Evolutionary conservation across 2,797 vertebrate genomes (phyloP), one percentile per base, ranked within the genome.

Genomic region (Danio albolineatus): DNA sequence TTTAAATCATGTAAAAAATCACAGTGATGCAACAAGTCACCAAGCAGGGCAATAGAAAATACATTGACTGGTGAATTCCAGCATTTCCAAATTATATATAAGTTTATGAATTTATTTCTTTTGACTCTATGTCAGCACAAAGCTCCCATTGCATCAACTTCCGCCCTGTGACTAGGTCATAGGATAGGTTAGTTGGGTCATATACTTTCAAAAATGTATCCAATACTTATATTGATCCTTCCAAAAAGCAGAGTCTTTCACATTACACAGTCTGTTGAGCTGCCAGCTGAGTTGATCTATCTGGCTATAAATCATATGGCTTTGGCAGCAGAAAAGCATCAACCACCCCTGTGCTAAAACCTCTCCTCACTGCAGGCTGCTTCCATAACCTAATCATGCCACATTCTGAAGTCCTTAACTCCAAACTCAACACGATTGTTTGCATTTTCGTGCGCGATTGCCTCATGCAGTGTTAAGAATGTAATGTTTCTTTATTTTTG

Each of bases 241-340:
- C 13, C 14, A 74, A 62, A 16, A 54, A 73, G 39, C 48, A 64
- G 10, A 73, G 60, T 72, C 21, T 10, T 64, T 70, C 73, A 53
- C 71, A 80, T 83, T 88, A 81, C 79, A 80, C 36, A 75, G 80
- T 54, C 82, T 76, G 60, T 78, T 83, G 60, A 62, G 54, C 79
- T 69, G 5, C 86, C 80, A 85, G 86, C 86, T 87, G 82, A 54
- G 80, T 57, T n/a, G 64, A 51, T 74, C 75, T 74, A 48, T 61
- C 56, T 66, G 76, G 79, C 56, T 60, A 69, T 41, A 73, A 57
- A 73, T 67, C 66, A 62, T 85, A 82, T 78, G 81, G 51, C 71
- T 60, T 80, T 56, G 77, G 71, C 48, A 60, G 74, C 16, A 57
- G n/a, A 48, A 59, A 19, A 38, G 51, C 10, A 16, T 74, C 62